Conservation (phyloP, 2,113 vertebrate genomes). For the Mormyrus lacerda region DNA sequence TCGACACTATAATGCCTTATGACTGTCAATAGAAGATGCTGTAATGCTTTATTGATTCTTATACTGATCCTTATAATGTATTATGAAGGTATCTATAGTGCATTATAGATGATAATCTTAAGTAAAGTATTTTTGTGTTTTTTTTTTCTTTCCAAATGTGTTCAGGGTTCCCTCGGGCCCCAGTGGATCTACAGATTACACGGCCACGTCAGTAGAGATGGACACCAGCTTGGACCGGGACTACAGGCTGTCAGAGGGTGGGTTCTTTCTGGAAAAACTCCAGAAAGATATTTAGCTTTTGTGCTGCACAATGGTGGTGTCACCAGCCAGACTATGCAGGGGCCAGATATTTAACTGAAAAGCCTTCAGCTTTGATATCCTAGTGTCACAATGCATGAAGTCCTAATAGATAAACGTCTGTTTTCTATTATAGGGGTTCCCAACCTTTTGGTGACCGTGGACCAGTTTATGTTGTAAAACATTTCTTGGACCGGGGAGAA, state of each 20-base stretch:
- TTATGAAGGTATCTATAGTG: not conserved
- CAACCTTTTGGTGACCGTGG: not conserved
- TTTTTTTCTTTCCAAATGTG: not conserved
- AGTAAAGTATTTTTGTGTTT: not conserved
- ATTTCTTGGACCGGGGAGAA: not conserved
- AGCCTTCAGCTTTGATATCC: not conserved
- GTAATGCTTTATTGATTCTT: not conserved
- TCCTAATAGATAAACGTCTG: not conserved
- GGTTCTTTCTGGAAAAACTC: conserved; percentile 18
- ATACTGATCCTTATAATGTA: not conserved
- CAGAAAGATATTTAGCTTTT: not conserved
- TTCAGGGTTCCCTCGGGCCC: conserved; percentile 74
- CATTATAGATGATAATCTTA: not conserved
- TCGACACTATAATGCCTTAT: not conserved
- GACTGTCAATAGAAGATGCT: not conserved
- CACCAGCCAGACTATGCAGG: not conserved
- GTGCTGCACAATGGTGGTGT: not conserved
- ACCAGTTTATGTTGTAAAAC: not conserved
- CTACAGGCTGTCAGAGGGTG: conserved; percentile 73
- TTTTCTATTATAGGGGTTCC: not conserved
- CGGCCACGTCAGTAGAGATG: conserved; percentile 68
- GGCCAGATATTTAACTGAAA: not conserved
- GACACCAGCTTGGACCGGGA: conserved; percentile 38
- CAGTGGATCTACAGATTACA: conserved; percentile 63
- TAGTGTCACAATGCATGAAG: not conserved